These are phyloP conservation scores for Sprattus sprattus DNA, from an alignment of 2,113 vertebrate species.

Conservation along the genomic window DNA sequence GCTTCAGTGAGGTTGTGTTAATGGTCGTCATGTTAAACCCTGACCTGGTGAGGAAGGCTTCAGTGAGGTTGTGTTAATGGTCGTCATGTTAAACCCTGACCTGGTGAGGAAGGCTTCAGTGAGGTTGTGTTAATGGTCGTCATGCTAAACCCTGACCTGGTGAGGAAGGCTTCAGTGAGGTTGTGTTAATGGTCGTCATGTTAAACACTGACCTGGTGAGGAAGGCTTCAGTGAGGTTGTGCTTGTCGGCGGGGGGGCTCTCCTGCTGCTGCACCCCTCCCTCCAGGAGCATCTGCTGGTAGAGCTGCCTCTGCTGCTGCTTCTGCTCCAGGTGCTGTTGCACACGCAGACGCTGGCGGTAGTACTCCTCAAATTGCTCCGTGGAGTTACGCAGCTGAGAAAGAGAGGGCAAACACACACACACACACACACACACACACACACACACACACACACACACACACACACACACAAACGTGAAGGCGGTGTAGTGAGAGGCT, in stretches of 20 bases:
- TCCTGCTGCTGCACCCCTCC: conserved; percentile 86
- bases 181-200: conserved; percentile 69
- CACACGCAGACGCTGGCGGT: conserved; percentile 91
- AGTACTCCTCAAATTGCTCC: conserved; percentile 96
- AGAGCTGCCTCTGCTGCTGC: conserved; percentile 91
- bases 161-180: conserved; percentile 80
- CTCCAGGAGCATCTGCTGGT: conserved; percentile 96
- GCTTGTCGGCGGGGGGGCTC: conserved; percentile 78
- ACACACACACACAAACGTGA: neutral
- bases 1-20: conserved; percentile 51
- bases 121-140: too few species aligned
- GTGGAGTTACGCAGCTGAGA: conserved; percentile 88
- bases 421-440: neutral
- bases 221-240: conserved; percentile 95
- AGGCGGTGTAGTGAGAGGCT: too few species aligned
- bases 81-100: conserved; percentile 58
- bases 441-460: neutral
- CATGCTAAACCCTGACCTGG: neutral
- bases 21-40: neutral
- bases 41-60: conserved; percentile 3
- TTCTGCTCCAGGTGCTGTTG: conserved; percentile 98
- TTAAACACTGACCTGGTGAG: conserved; percentile 88
- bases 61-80: conserved; percentile 64
- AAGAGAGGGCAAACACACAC: neutral
- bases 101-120: conserved; percentile 87